Conservation (phyloP, 2,797 vertebrate species). For the Arrhamphus sclerolepis region DNA sequence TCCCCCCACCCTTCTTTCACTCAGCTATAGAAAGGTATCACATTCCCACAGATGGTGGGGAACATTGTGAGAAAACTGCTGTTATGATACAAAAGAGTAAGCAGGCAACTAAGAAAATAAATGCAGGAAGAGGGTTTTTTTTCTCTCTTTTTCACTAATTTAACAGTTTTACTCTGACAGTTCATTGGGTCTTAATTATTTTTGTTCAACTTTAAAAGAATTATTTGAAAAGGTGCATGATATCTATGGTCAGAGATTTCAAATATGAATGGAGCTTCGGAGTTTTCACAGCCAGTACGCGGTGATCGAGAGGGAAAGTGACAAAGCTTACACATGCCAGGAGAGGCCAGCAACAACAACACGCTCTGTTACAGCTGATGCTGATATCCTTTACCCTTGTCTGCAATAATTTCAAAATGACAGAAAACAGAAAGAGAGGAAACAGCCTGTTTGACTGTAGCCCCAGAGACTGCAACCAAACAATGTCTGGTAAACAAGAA, state of each 20-base stretch:
- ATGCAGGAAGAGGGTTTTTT: constrained; percentile 14
- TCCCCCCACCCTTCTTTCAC: constrained; percentile 73
- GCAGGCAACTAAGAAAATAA: constrained; percentile 50
- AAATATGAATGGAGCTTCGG: constrained; percentile 1
- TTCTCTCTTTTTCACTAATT: constrained; percentile 20
- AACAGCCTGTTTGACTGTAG: constrained; percentile 61
- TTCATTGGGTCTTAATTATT: not conserved
- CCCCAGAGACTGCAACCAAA: constrained; percentile 65
- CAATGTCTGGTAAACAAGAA: constrained; percentile 61
- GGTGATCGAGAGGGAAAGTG: constrained; percentile 57
- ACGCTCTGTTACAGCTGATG: constrained; percentile 47
- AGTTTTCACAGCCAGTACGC: constrained; percentile 42
- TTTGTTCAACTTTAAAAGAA: constrained; percentile 4
- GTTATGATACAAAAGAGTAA: constrained; percentile 72
- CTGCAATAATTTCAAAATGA: constrained; percentile 69
- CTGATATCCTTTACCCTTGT: constrained; percentile 63
- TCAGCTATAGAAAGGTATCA: constrained; percentile 86
- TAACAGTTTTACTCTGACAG: constrained; percentile 39
- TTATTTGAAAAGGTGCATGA: constrained; percentile 2
- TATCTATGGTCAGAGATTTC: constrained; percentile 19
- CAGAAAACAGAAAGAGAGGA: constrained; percentile 61
- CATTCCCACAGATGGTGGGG: constrained; percentile 84
- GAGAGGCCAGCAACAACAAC: constrained; percentile 51
- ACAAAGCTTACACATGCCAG: constrained; percentile 56
- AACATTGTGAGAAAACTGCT: constrained; percentile 77